A percentile compares a stretch with the other conserved stretches of the same genome.
Conservation (phyloP, 2,797 vertebrate species). For the Epinephelus malabaricus region DNA sequence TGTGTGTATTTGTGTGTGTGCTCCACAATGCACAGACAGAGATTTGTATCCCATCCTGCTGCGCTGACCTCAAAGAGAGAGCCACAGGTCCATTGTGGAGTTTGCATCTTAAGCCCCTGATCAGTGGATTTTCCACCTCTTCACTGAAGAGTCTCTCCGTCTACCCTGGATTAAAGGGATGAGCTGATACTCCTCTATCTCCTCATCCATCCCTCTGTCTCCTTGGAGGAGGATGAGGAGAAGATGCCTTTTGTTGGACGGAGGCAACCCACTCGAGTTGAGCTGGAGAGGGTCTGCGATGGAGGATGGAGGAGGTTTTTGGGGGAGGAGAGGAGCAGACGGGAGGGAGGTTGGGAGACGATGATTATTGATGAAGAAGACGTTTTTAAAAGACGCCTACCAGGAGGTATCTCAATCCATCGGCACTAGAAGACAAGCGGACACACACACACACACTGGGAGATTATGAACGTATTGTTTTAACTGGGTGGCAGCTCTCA, state of each 20-base stretch:
- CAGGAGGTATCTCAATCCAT: conserved; percentile 44
- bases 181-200: conserved; percentile 75
- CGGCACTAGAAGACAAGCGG: conserved; percentile 5
- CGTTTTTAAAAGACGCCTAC: conserved; percentile 49
- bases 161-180: conserved; percentile 78
- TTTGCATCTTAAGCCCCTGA: conserved; percentile 79
- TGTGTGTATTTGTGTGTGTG: conserved; percentile 37
- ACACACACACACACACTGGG: conserved; percentile 35
- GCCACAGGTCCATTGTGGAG: conserved; percentile 72
- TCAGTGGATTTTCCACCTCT: conserved; percentile 83
- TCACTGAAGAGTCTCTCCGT: conserved; percentile 80
- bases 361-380: conserved; percentile 68
- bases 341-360: conserved; percentile 53
- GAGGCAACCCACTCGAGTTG: conserved; percentile 67
- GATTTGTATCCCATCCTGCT: conserved; percentile 70
- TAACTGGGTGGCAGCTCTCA: conserved; percentile 67
- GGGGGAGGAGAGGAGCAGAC: conserved; percentile 51
- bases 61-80: conserved; percentile 65
- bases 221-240: conserved; percentile 62
- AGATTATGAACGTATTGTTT: conserved; percentile 75
- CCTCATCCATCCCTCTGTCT: conserved; percentile 65
- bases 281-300: conserved; percentile 54
- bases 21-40: conserved; percentile 48
- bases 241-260: conserved; percentile 77
- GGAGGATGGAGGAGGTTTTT: conserved; percentile 46